Conservation (phyloP, 2,113 vertebrate genomes). For the Accipiter cooperii region DNA sequence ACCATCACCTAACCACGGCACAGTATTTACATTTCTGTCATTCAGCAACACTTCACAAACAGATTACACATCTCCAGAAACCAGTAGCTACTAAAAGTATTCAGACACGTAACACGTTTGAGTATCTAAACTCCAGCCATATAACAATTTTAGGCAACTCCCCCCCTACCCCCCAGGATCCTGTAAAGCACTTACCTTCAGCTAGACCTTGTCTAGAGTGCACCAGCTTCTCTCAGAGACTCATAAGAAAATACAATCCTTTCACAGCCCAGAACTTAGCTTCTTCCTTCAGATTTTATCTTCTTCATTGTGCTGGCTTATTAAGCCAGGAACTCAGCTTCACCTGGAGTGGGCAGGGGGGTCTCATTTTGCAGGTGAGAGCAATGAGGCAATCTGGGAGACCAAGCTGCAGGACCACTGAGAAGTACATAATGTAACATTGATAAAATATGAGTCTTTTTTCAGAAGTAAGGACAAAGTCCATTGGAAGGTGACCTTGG, state of each 20-base stretch:
- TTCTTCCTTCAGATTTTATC: background rate
- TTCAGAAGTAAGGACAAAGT: background rate
- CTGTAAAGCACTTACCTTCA: background rate
- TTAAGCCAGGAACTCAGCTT: background rate
- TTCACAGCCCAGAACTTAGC: rapidly evolving
- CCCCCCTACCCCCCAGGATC: rapidly evolving
- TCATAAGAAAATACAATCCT: rapidly evolving
- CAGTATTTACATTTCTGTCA: rapidly evolving
- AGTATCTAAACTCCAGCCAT: background rate
- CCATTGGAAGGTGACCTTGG: background rate
- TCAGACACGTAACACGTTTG: rapidly evolving
- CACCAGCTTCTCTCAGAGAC: rapidly evolving
- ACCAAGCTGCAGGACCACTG: background rate
- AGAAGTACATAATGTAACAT: background rate
- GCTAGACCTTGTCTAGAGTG: rapidly evolving
- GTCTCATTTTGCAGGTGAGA: background rate
- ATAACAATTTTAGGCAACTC: background rate
- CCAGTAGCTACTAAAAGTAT: rapidly evolving
- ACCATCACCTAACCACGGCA: background rate
- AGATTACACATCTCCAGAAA: background rate
- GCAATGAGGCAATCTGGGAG: background rate
- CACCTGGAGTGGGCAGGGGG: background rate
- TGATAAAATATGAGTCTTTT: background rate
- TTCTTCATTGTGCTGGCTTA: background rate
- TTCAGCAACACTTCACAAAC: background rate